A percentile compares a stretch with the other conserved stretches of the same genome.
Conservation (phyloP, 2,797 vertebrate species). For the Chaunax sp. region DNA sequence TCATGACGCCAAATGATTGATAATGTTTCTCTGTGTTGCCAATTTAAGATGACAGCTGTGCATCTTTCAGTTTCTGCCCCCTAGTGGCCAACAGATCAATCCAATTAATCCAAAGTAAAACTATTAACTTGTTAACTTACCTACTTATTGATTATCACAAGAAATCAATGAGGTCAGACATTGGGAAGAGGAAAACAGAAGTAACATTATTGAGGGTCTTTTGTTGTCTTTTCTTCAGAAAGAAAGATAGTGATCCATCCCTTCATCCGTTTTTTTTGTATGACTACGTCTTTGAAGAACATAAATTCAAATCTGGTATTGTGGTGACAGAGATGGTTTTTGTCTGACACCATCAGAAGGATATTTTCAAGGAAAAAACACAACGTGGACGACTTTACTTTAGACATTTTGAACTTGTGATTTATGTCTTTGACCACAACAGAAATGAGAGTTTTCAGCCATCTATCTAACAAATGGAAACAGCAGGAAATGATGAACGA, state of each 20-base stretch:
- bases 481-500: slow-evolving; percentile 39
- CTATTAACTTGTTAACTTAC: no score
- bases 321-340: background rate
- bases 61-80: background rate
- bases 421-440: slow-evolving; percentile 45
- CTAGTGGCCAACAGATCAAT: background rate
- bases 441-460: slow-evolving; percentile 41
- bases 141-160: no score
- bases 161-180: background rate
- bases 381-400: slow-evolving; percentile 35
- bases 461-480: slow-evolving; percentile 35
- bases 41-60: background rate
- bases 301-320: no score
- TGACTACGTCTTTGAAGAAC: no score
- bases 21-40: no score
- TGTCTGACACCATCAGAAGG: slow-evolving; percentile 3
- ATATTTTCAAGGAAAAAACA: slow-evolving; percentile 2
- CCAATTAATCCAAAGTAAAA: background rate
- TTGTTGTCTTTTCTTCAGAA: no score
- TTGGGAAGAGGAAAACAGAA: background rate
- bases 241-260: no score
- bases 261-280: no score
- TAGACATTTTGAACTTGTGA: slow-evolving; percentile 42
- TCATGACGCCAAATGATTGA: no score
- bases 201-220: no score